A percentile compares a stretch with the other conserved stretches of the same genome.
Conservation (phyloP, 2,797 vertebrate genomes). For the Enteromius trimaculatus region DNA sequence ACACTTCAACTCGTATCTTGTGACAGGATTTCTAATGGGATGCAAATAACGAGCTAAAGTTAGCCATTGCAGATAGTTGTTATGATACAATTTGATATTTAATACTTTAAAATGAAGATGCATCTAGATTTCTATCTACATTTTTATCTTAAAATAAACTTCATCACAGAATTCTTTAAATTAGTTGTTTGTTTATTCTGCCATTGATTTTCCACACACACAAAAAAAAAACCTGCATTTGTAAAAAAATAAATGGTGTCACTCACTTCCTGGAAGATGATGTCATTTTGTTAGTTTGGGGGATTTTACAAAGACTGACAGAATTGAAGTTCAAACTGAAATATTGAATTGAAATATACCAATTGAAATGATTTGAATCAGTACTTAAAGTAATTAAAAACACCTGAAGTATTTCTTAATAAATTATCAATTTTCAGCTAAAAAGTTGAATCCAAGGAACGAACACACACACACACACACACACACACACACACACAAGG, state of each 20-base stretch:
- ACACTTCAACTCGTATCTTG: not conserved
- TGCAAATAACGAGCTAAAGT: conserved; percentile 19
- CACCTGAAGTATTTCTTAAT: not conserved
- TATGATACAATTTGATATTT: no score
- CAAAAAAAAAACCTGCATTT: not conserved
- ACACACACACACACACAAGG: no score
- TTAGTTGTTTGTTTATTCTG: not conserved
- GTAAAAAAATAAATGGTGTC: not conserved
- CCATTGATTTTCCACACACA: not conserved
- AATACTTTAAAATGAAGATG: not conserved
- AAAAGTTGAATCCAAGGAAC: not conserved
- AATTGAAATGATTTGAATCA: not conserved
- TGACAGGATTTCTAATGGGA: not conserved
- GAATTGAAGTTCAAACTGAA: not conserved
- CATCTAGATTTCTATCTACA: not conserved
- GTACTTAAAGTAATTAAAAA: not conserved
- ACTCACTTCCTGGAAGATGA: not conserved
- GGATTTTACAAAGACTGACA: not conserved
- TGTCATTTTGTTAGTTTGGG: not conserved
- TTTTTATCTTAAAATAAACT: no score
- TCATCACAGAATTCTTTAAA: not conserved
- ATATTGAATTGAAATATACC: no score
- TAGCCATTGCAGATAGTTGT: not conserved
- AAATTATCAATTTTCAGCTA: not conserved
- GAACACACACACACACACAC: no score